Conservation (phyloP, 2,888 invertebrate genomes). For the Leucoptera coffeella region DNA sequence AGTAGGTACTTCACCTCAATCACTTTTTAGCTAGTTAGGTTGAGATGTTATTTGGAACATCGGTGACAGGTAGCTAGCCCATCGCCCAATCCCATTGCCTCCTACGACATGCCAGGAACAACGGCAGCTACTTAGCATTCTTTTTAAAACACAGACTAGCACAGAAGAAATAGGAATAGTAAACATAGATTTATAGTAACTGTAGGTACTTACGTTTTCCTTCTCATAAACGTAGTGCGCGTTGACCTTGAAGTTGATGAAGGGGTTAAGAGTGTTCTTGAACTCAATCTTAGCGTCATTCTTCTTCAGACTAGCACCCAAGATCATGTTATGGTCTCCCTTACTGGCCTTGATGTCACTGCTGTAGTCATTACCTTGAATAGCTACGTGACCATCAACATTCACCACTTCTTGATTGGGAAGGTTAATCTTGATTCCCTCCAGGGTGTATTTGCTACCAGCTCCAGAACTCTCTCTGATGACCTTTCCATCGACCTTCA, state of each 20-base stretch:
- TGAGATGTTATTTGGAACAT: too few relatives aligned
- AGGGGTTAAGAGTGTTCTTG: slow-evolving; percentile 54
- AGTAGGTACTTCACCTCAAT: too few relatives aligned
- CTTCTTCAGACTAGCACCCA: slow-evolving; percentile 34
- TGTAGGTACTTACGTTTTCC: slow-evolving; percentile 27
- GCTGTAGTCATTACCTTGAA: slow-evolving; percentile 22
- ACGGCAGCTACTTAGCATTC: too few relatives aligned
- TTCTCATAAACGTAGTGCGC: slow-evolving; percentile 40
- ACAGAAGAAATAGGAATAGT: too few relatives aligned
- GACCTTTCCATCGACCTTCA: slow-evolving; percentile 49
- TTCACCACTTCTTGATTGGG: slow-evolving; percentile 26
- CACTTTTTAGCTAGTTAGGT: too few relatives aligned
- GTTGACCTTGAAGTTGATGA: slow-evolving; percentile 53
- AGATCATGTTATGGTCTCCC: slow-evolving; percentile 38
- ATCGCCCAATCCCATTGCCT: too few relatives aligned
- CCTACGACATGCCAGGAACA: too few relatives aligned
- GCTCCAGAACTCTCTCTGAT: slow-evolving; percentile 21
- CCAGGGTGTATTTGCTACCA: slow-evolving; percentile 47
- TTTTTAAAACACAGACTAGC: too few relatives aligned
- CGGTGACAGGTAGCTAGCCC: too few relatives aligned
- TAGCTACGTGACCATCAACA: slow-evolving; percentile 45
- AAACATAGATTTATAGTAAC: too few relatives aligned
- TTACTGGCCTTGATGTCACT: slow-evolving; percentile 44
- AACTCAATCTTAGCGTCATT: slow-evolving; percentile 41
- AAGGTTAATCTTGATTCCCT: slow-evolving; percentile 45